Base-by-base conservation (phyloP, 2,888 invertebrate genomes). In the Synanthedon tipuliformis region DNA sequence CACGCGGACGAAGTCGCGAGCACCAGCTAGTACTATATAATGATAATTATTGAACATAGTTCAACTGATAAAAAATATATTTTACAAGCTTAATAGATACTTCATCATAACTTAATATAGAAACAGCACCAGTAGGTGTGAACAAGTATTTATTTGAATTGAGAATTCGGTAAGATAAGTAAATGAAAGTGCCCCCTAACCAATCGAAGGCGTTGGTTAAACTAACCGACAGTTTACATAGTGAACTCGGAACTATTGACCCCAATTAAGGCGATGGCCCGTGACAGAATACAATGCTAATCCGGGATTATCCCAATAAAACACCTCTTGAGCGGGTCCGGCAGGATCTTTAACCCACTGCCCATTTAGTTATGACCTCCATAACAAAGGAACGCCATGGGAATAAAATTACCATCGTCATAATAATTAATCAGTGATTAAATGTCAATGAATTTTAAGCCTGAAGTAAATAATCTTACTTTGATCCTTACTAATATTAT, bases 261-360 rank as follows among this genome's bases (percentile, higher is more conserved):
- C 86, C 75, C 77, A 76, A 82, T 84, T 82, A 81, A 77, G 66
- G 76, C 78, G 77, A 78, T 79, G 75, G 71, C 63, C 79, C 80
- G 74, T 69, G 75, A 69, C 76, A 70, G 78, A 71, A 77, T 74
- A 78, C 79, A 72, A 66, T 66, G 63, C 73, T 81, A 78, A 85
- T 80, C 85, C 84, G 62, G 79, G 84, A 81, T 86, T 75, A 84
- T 82, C 81, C 82, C 76, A 72, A 77, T 81, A 81, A 74, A 84
- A 81, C 84, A 83, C 81, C 83, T 82, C 84, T 78, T 78, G 76
- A 75, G 75, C 75, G 67, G 63, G 58, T 62, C 18, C 54, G 41
- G 15, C 27, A 34, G 27, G 45, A 18, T 50, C 53, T 50, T 53
- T 50, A 41, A 41, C 13, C 34, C 40, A 41, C 18, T 49, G 49